Percentiles rank a stretch among this genome's conserved stretches.
Conservation (phyloP, 2,888 invertebrate genomes). For the Gortyna flavago region DNA sequence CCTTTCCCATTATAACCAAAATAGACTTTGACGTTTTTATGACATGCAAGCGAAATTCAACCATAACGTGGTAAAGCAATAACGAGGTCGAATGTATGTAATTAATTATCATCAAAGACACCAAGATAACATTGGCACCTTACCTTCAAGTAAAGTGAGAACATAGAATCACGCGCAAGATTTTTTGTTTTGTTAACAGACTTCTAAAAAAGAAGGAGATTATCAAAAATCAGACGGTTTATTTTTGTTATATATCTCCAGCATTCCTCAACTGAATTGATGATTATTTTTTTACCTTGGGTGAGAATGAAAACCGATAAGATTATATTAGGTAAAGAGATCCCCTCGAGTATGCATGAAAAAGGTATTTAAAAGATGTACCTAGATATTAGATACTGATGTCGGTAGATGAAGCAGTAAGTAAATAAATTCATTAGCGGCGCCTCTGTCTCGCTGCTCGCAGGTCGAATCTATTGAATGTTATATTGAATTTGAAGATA, state of each 20-base stretch:
- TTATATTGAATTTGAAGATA: not conserved
- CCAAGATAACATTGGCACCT: not conserved
- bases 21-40: not conserved
- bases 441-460: slow-evolving; percentile 4
- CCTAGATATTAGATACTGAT: not conserved
- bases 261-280: not conserved
- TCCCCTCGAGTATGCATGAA: not conserved
- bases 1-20: not conserved
- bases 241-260: not conserved
- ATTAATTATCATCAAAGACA: not conserved
- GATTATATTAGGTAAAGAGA: no score
- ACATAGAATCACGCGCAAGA: not conserved
- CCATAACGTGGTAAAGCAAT: not conserved
- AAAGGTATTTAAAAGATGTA: not conserved
- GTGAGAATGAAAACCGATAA: not conserved
- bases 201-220: not conserved
- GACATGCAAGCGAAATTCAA: not conserved
- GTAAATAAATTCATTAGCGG: not conserved
- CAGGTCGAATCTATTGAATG: slow-evolving; percentile 11
- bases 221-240: not conserved
- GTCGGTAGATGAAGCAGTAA: not conserved
- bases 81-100: not conserved
- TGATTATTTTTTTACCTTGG: not conserved
- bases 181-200: not conserved
- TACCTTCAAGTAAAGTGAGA: not conserved